Percentiles rank a stretch among this genome's conserved stretches.
These are phyloP conservation scores for Cygnus buccinator DNA, from an alignment of 2,113 vertebrate species.

Conservation along the genomic window DNA sequence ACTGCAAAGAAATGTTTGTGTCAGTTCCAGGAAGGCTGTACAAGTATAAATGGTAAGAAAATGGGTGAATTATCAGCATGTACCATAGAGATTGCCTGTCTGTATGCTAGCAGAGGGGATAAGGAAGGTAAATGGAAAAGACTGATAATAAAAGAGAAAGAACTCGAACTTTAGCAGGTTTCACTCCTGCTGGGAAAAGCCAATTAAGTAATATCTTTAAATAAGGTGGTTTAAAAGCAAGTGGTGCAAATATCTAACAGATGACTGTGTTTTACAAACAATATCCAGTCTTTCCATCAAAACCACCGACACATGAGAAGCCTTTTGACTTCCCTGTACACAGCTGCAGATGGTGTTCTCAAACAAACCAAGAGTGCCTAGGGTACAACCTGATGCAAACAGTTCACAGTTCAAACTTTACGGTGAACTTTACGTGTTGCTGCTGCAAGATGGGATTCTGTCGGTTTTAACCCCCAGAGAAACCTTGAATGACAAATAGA, in stretches of 20 bases:
- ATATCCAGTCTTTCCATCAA: conserved; percentile 4
- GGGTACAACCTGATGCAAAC: neutral
- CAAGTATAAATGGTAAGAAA: neutral
- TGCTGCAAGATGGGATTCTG: neutral
- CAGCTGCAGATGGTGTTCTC: neutral
- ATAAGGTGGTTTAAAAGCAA: conserved; percentile 45
- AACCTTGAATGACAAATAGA: neutral
- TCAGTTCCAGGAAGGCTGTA: conserved; percentile 35
- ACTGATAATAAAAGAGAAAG: neutral
- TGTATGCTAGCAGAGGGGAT: neutral
- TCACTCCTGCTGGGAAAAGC: conserved; percentile 2
- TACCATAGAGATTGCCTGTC: neutral
- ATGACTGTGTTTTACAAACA: conserved; percentile 16
- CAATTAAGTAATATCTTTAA: neutral
- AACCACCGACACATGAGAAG: conserved; percentile 13
- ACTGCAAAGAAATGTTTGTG: neutral
- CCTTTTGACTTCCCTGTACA: neutral
- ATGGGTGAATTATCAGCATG: neutral
- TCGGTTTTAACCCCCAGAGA: neutral
- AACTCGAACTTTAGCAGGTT: neutral
- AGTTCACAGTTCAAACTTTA: neutral
- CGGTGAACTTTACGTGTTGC: neutral
- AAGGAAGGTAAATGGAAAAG: neutral
- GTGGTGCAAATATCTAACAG: conserved; percentile 19
- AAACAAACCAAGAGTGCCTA: neutral